Conservation (phyloP, 2,888 invertebrate genomes). For the Phrixothrix hirtus region DNA sequence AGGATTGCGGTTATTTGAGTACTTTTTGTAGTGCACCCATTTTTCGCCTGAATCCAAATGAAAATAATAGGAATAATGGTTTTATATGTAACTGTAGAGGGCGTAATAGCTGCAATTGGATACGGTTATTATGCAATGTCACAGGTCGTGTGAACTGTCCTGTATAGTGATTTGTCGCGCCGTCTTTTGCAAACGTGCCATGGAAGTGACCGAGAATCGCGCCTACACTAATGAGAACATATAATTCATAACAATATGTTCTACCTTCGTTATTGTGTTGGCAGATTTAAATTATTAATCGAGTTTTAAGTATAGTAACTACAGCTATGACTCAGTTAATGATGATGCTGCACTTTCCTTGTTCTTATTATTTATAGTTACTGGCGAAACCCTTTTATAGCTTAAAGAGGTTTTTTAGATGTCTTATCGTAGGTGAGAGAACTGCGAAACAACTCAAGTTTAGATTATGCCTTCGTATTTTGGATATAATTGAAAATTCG, state of each 20-base stretch:
- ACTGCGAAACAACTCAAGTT: too few relatives aligned
- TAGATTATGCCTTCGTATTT: too few relatives aligned
- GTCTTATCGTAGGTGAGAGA: too few relatives aligned
- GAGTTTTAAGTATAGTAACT: conserved; percentile 6
- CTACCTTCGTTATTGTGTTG: conserved; percentile 13
- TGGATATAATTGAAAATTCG: too few relatives aligned
- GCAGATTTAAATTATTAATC: conserved; percentile 14
- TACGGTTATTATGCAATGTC: conserved; percentile 54
- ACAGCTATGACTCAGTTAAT: conserved; percentile 1
- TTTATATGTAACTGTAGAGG: conserved; percentile 15
- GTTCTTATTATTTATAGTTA: too few relatives aligned
- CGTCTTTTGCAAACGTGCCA: conserved; percentile 38
- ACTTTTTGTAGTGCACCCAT: too few relatives aligned
- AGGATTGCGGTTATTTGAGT: conserved; percentile 17
- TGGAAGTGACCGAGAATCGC: conserved; percentile 45
- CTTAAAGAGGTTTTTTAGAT: too few relatives aligned
- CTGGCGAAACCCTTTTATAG: too few relatives aligned
- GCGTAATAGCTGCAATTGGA: conserved; percentile 53
- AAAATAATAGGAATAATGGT: background rate
- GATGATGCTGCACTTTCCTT: too few relatives aligned
- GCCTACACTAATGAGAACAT: conserved; percentile 50
- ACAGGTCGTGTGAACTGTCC: conserved; percentile 56
- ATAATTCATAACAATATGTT: conserved; percentile 38
- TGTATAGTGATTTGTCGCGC: conserved; percentile 55
- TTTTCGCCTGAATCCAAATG: background rate